Evolutionary conservation across 2,113 vertebrate species (phyloP).

Genomic region (Ammodytes marinus): DNA sequence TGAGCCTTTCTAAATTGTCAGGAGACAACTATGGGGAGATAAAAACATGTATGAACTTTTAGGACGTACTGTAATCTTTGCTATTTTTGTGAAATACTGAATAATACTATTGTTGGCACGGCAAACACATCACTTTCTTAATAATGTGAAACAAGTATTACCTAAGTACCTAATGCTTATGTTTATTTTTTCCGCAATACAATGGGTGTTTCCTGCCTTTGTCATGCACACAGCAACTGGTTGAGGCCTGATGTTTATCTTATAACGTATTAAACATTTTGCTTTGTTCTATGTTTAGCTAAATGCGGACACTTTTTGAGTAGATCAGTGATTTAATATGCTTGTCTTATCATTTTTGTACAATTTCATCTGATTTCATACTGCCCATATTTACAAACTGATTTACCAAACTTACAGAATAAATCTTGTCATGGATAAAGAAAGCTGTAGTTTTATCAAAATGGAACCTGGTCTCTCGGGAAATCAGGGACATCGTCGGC

Average conservation of each 20-base stretch:
- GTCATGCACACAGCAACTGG: no score
- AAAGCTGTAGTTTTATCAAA: background rate
- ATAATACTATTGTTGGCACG: no score
- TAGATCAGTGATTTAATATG: background rate
- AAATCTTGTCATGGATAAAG: background rate
- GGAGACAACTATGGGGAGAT: background rate
- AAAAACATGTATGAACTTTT: no score
- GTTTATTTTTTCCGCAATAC: no score
- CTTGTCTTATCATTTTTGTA: background rate
- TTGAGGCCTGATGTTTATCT: no score
- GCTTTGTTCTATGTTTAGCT: background rate
- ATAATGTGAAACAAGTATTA: no score
- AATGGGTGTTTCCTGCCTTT: no score
- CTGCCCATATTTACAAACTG: background rate
- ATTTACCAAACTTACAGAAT: background rate
- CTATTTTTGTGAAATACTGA: no score
- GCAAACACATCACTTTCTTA: no score
- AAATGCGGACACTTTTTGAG: background rate
- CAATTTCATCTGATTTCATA: background rate
- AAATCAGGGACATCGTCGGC: background rate
- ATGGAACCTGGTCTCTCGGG: conserved; percentile 1
- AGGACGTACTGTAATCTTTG: no score
- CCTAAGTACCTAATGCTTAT: no score
- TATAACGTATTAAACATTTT: no score
- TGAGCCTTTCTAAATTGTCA: background rate